Percentiles rank a stretch among this genome's conserved stretches.
phyloP scores from a whole-genome alignment of 2,113 vertebrate species.

The Hippocampus abdominalis region DNA sequence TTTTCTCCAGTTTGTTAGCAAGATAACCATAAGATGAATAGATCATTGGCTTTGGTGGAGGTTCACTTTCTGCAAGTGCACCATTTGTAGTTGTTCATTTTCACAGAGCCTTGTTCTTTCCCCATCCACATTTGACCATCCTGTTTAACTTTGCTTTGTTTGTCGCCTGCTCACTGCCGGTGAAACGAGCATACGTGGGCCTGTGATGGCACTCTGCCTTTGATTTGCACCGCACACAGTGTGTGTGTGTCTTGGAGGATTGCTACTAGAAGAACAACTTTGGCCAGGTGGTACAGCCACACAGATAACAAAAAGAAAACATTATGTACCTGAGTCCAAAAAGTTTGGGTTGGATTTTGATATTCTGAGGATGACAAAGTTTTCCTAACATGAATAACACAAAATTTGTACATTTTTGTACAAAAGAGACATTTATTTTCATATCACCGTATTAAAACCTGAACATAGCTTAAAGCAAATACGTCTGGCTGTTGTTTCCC shows the following conservation, averaged over 20 bases:
- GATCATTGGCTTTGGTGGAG: not conserved
- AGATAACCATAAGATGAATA: too few species aligned
- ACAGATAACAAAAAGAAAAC: not conserved
- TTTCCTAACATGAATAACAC: not conserved
- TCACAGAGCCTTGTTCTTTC: not conserved
- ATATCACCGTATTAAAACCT: conserved; percentile 56
- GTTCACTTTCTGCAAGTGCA: not conserved
- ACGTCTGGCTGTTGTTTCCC: conserved; percentile 24
- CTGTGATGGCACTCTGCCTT: not conserved
- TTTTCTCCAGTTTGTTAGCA: too few species aligned
- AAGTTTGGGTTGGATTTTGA: not conserved
- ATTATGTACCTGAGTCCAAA: not conserved
- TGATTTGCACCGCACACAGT: not conserved
- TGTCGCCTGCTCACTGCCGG: not conserved
- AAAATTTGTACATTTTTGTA: conserved; percentile 27
- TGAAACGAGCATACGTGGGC: not conserved
- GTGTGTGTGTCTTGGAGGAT: not conserved
- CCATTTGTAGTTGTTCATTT: not conserved
- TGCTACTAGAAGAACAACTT: not conserved
- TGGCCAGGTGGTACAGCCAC: not conserved
- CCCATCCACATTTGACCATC: not conserved
- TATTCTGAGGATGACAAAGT: not conserved
- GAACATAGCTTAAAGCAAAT: conserved; percentile 40
- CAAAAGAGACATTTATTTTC: conserved; percentile 66
- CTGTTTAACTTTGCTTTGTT: not conserved